Conservation (phyloP, 2,797 vertebrate genomes). For the Zenarchopterus dispar region DNA sequence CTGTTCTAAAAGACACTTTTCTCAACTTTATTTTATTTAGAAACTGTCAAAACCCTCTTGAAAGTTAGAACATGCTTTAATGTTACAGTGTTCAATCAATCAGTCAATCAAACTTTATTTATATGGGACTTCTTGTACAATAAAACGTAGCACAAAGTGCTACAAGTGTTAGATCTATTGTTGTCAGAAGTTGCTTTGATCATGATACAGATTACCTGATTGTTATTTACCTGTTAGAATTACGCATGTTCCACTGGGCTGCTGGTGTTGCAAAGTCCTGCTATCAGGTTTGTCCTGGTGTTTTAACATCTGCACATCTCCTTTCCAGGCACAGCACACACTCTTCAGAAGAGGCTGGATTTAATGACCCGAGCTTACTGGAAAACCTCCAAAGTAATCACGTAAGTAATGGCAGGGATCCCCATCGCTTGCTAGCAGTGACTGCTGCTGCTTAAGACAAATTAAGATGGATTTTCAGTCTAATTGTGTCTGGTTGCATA, state of each 20-base stretch:
- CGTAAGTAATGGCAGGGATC: constrained; percentile 85
- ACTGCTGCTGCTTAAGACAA: constrained; percentile 31
- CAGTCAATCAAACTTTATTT: too few relatives aligned
- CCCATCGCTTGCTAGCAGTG: constrained; percentile 14
- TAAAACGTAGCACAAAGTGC: too few relatives aligned
- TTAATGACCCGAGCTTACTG: constrained; percentile 92
- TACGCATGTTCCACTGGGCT: constrained; percentile 9
- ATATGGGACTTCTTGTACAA: too few relatives aligned
- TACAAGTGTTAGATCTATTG: background rate
- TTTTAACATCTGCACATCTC: constrained; percentile 56
- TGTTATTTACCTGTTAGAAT: constrained; percentile 2
- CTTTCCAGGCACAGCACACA: constrained; percentile 88
- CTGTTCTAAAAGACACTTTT: constrained; percentile 6
- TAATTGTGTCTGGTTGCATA: constrained; percentile 29
- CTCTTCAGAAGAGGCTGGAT: constrained; percentile 88
- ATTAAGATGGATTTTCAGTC: constrained; percentile 34
- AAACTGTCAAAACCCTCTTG: too few relatives aligned
- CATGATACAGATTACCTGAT: background rate
- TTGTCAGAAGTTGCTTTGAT: constrained; percentile 17
- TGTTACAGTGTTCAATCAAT: too few relatives aligned
- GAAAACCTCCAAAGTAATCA: constrained; percentile 98
- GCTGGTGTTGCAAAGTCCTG: background rate
- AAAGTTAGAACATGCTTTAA: too few relatives aligned
- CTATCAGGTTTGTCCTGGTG: constrained; percentile 7
- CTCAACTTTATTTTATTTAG: too few relatives aligned